Evolutionary conservation across 2,888 invertebrate genomes (phyloP).

Genomic region (Lapara coniferarum): DNA sequence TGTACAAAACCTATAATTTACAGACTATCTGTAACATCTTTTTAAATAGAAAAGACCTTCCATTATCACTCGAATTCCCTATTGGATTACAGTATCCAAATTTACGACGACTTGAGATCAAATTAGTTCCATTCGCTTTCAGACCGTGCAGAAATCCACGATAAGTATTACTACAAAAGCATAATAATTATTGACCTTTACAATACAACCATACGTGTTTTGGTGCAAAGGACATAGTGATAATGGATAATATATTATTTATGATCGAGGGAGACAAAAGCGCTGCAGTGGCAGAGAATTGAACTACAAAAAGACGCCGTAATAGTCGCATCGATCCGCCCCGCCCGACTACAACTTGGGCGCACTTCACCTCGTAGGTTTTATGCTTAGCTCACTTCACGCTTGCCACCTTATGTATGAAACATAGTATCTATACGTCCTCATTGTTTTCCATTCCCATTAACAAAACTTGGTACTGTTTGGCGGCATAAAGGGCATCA

Average conservation of each 20-base stretch:
- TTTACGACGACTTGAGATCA: background rate
- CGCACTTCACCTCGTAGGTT: slow-evolving; percentile 68
- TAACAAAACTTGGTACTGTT: slow-evolving; percentile 68
- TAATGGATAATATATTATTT: slow-evolving; percentile 22
- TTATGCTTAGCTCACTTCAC: slow-evolving; percentile 71
- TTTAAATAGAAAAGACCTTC: background rate
- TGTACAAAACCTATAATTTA: slow-evolving; percentile 2
- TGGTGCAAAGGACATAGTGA: background rate
- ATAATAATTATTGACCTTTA: background rate
- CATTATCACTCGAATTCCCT: slow-evolving; percentile 2
- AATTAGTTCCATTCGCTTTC: background rate
- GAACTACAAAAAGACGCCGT: slow-evolving; percentile 55
- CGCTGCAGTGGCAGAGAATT: slow-evolving; percentile 46
- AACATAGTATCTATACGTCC: slow-evolving; percentile 75
- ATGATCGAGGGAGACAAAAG: slow-evolving; percentile 35
- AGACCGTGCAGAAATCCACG: background rate
- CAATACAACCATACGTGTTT: background rate
- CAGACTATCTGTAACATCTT: background rate
- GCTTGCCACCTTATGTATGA: slow-evolving; percentile 67
- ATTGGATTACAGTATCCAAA: slow-evolving; percentile 7
- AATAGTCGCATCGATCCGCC: slow-evolving; percentile 69
- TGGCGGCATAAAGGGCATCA: slow-evolving; percentile 63
- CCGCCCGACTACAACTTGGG: slow-evolving; percentile 57
- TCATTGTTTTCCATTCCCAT: slow-evolving; percentile 73
- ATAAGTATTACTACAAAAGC: background rate